These are phyloP conservation scores for Oncorhynchus tshawytscha DNA, from an alignment of 2,113 vertebrate species.

Conservation along the genomic window DNA sequence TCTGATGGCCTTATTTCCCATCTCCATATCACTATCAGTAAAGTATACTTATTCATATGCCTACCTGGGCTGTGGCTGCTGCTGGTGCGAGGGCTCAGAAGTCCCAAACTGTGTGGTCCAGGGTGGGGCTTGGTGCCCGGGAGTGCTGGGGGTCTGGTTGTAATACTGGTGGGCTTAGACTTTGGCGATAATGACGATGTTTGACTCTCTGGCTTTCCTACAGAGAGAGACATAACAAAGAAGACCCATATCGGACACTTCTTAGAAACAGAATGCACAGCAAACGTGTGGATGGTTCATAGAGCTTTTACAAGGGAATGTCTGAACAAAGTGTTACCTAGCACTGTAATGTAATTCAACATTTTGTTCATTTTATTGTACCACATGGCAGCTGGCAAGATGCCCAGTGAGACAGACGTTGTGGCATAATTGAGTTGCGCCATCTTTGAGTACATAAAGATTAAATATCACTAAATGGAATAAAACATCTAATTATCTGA, in stretches of 20 bases:
- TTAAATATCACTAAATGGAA: background rate
- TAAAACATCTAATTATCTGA: background rate
- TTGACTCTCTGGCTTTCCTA: constrained; percentile 14
- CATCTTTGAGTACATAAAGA: background rate
- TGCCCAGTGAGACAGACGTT: background rate
- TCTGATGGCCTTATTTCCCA: background rate
- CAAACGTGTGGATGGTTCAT: too few relatives aligned
- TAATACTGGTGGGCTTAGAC: constrained; percentile 69
- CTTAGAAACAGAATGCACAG: background rate
- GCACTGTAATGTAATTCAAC: too few relatives aligned
- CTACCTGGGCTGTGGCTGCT: constrained; percentile 65
- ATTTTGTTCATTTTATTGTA: too few relatives aligned
- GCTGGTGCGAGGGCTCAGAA: constrained; percentile 77
- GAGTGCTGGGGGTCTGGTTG: constrained; percentile 68
- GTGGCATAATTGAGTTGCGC: background rate
- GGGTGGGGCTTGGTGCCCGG: constrained; percentile 72
- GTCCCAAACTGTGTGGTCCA: constrained; percentile 67
- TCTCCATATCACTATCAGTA: background rate
- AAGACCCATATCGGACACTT: background rate
- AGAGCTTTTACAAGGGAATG: too few relatives aligned
- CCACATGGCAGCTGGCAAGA: too few relatives aligned
- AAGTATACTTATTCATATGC: background rate
- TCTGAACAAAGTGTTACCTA: background rate
- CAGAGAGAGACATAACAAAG: background rate
- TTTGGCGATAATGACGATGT: constrained; percentile 59